A percentile compares a stretch with the other conserved stretches of the same genome.
These are phyloP conservation scores for Mohoua ochrocephala DNA, from an alignment of 2,113 vertebrate species.

Conservation along the genomic window DNA sequence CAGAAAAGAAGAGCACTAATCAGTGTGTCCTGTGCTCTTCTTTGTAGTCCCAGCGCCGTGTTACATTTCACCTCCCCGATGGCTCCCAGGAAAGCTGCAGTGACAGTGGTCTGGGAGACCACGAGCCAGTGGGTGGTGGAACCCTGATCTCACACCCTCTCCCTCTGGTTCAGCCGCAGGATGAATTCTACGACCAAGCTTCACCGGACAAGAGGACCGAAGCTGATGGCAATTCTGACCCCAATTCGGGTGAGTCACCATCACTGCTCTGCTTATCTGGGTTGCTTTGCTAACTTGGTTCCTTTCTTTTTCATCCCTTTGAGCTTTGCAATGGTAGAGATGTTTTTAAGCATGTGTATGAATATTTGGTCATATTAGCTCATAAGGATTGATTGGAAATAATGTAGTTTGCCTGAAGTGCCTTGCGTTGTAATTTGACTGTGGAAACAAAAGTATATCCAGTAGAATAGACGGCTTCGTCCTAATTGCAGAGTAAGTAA, in stretches of 20 bases:
- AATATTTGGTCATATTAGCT: neutral
- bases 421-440: neutral
- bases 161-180: slow-evolving; percentile 99
- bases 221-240: slow-evolving; percentile 97
- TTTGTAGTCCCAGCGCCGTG: slow-evolving; percentile 98
- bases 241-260: slow-evolving; percentile 91
- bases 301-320: neutral
- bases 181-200: slow-evolving; percentile 97
- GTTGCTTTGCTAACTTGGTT: neutral
- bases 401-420: neutral
- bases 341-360: neutral
- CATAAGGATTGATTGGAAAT: neutral
- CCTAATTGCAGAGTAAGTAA: neutral
- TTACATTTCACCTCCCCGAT: slow-evolving; percentile 99
- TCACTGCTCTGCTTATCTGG: neutral
- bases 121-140: slow-evolving; percentile 95
- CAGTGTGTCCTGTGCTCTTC: slow-evolving; percentile 88
- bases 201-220: slow-evolving; percentile 99
- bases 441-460: neutral
- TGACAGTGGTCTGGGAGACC: slow-evolving; percentile 98
- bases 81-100: slow-evolving; percentile 99
- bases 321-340: neutral
- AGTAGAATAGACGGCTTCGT: neutral
- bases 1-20: slow-evolving; percentile 81
- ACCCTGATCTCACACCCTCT: slow-evolving; percentile 98